These are phyloP conservation scores for Adelphocoris suturalis DNA, from an alignment of 2,888 invertebrate species.

Conservation along the genomic window DNA sequence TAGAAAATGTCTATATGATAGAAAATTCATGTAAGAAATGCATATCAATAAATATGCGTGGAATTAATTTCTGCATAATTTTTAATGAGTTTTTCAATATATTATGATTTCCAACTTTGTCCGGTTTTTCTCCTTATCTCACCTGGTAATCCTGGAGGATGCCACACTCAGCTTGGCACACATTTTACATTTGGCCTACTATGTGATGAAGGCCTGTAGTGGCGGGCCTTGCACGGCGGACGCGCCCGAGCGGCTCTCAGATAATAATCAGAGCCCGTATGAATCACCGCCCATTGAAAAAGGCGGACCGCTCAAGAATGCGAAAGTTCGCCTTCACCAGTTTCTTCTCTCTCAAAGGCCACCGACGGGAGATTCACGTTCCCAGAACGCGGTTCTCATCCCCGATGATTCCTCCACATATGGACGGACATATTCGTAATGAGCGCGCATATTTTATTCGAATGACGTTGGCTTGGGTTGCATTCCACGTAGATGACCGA, in stretches of 20 bases:
- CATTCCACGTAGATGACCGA: background rate
- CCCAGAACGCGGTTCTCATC: background rate
- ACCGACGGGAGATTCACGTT: background rate
- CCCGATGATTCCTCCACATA: background rate
- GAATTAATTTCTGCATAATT: no score
- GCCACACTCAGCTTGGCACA: no score
- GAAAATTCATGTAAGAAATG: no score
- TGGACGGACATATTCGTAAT: background rate
- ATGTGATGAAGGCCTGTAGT: background rate
- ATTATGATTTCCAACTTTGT: no score
- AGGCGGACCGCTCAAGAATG: constrained; percentile 1
- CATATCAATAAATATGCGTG: no score
- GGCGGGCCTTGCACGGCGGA: background rate
- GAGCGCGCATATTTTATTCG: background rate
- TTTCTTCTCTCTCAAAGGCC: background rate
- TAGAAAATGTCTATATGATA: no score
- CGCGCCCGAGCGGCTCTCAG: background rate
- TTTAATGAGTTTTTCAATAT: no score
- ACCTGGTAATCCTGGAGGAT: no score
- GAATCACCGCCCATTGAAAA: constrained; percentile 27
- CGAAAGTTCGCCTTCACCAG: constrained; percentile 27
- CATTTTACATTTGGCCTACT: no score
- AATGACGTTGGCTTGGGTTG: background rate
- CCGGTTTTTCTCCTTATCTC: no score
- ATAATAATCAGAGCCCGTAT: background rate